phyloP scores from a whole-genome alignment of 1,140 invertebrate species.

The Cotesia vestalis region DNA sequence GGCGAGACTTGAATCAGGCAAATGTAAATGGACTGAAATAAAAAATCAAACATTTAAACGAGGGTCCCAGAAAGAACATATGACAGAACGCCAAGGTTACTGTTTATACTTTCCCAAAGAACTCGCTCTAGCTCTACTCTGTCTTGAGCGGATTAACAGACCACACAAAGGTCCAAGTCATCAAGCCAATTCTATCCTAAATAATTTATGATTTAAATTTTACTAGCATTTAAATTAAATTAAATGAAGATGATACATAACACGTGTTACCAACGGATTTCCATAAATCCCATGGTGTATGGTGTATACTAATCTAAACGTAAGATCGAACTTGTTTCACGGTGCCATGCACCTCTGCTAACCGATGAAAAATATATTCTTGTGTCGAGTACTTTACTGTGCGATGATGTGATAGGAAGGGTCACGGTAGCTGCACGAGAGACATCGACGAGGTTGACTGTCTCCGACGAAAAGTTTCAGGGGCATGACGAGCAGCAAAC shows the following conservation, averaged over 20 bases:
- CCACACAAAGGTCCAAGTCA: not conserved
- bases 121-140: no score
- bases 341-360: constrained; percentile 9
- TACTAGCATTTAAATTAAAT: not conserved
- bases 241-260: not conserved
- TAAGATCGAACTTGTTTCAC: constrained; percentile 35
- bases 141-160: not conserved
- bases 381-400: not conserved
- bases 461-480: constrained; percentile 42
- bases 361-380: not conserved
- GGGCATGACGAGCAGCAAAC: constrained; percentile 39
- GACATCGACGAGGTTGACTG: constrained; percentile 29
- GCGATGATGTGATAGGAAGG: not conserved
- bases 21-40: constrained; percentile 14
- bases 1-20: constrained; percentile 12
- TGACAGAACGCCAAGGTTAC: constrained; percentile 10
- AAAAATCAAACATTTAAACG: constrained; percentile 4
- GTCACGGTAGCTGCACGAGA: constrained; percentile 23
- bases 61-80: not conserved
- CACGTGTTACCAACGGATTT: not conserved
- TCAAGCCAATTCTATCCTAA: not conserved
- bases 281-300: constrained; percentile 4
- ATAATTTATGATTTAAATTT: not conserved
- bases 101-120: not conserved
- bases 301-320: constrained; percentile 22